These are phyloP conservation scores for Trichonephila clavata DNA, from an alignment of 1,140 invertebrate genomes.

Conservation along the genomic window DNA sequence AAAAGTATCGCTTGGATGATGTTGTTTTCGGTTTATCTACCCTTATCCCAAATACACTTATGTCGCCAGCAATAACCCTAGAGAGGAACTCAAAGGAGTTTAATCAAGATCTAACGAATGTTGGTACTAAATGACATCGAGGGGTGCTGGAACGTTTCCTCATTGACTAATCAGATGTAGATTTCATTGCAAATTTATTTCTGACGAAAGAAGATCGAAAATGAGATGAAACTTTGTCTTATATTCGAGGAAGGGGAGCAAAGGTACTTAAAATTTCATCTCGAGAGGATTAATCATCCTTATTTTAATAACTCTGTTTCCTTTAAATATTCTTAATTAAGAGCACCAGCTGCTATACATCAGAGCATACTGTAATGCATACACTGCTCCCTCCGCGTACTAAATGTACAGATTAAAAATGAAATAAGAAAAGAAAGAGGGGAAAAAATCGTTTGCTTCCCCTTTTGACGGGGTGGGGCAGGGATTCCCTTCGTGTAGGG, in stretches of 20 bases:
- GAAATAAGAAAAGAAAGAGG: not conserved
- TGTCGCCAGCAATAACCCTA: too few relatives aligned
- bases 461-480: not conserved
- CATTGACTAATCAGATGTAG: too few relatives aligned
- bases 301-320: slow-evolving; percentile 8
- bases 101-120: too few relatives aligned
- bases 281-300: slow-evolving; percentile 8
- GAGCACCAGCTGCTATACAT: not conserved
- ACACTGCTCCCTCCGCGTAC: not conserved
- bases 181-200: too few relatives aligned
- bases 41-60: too few relatives aligned
- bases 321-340: slow-evolving; percentile 36
- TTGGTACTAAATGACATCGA: too few relatives aligned
- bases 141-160: too few relatives aligned
- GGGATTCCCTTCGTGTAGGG: not conserved
- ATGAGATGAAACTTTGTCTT: not conserved
- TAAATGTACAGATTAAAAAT: too few relatives aligned
- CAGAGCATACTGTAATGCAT: not conserved
- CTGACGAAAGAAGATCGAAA: not conserved
- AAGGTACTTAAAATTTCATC: slow-evolving; percentile 11
- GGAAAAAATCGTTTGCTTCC: not conserved
- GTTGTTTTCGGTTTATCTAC: too few relatives aligned
- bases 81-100: too few relatives aligned
- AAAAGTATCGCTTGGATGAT: too few relatives aligned
- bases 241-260: not conserved